Conservation (phyloP, 2,888 invertebrate genomes). For the Plebejus argus region DNA sequence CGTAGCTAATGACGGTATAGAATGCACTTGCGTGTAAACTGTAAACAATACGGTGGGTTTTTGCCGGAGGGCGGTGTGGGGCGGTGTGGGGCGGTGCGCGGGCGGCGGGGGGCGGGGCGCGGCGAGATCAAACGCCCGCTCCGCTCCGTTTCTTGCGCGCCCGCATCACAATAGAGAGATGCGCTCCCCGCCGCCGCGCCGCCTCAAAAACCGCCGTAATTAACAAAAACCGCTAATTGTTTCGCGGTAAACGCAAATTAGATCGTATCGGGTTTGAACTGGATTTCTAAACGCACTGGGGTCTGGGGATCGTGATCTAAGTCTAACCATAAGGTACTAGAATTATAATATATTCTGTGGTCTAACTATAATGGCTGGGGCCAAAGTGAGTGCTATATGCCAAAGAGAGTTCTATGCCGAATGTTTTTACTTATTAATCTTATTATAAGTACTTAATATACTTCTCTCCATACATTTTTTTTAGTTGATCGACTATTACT, state of each 20-base stretch:
- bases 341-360: too few species aligned
- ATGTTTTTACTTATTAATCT: too few species aligned
- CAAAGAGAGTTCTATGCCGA: too few species aligned
- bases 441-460: too few species aligned
- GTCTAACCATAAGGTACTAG: not conserved
- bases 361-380: too few species aligned
- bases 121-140: conserved; percentile 13
- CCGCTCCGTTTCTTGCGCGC: conserved; percentile 22
- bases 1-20: conserved; percentile 13
- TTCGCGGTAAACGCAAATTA: conserved; percentile 12
- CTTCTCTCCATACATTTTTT: too few species aligned
- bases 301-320: not conserved
- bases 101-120: conserved; percentile 19
- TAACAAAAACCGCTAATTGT: conserved; percentile 17
- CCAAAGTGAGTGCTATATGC: too few species aligned
- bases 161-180: conserved; percentile 9
- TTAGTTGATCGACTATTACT: too few species aligned
- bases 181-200: not conserved
- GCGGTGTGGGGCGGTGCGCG: not conserved
- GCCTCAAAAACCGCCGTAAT: conserved; percentile 30
- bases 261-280: conserved; percentile 8
- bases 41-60: conserved; percentile 19
- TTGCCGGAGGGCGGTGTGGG: not conserved
- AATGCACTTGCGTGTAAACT: conserved; percentile 12
- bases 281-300: not conserved